Evolutionary conservation across 1,140 invertebrate species (phyloP).

Genomic region (Philopotamus ludificatus): DNA sequence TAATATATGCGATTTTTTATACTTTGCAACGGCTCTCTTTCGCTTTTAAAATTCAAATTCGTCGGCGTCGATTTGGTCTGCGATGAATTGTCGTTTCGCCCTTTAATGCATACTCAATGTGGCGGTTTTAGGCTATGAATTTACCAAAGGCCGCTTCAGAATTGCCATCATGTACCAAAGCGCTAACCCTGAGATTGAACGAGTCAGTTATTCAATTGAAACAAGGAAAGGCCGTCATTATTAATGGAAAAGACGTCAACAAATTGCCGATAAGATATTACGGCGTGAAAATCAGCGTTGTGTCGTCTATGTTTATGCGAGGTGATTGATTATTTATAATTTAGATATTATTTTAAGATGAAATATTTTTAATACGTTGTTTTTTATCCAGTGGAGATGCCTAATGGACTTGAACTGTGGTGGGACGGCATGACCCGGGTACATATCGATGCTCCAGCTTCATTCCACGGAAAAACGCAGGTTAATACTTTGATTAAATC

Average conservation of each 20-base stretch:
- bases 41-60: too few species aligned
- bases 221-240: slow-evolving; percentile 65
- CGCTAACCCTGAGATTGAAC: slow-evolving; percentile 63
- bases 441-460: slow-evolving; percentile 76
- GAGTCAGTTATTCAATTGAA: slow-evolving; percentile 65
- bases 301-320: slow-evolving; percentile 74
- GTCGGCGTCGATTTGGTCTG: too few species aligned
- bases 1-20: too few species aligned
- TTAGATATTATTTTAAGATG: slow-evolving; percentile 4
- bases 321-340: slow-evolving; percentile 47
- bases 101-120: too few species aligned
- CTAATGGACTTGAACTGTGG: slow-evolving; percentile 75
- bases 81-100: too few species aligned
- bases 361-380: not conserved
- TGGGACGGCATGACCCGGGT: slow-evolving; percentile 81
- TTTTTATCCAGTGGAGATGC: slow-evolving; percentile 62
- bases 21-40: too few species aligned
- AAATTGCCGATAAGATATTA: slow-evolving; percentile 65
- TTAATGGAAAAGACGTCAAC: slow-evolving; percentile 70
- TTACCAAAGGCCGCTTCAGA: slow-evolving; percentile 55
- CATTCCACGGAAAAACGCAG: slow-evolving; percentile 65
- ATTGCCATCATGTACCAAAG: slow-evolving; percentile 78
- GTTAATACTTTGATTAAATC: slow-evolving; percentile 43
- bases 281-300: slow-evolving; percentile 62
- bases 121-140: slow-evolving; percentile 64